Evolutionary conservation across 2,113 vertebrate species (phyloP), one percentile per base, ranked within the genome.

Genomic region (Eurypyga helias): DNA sequence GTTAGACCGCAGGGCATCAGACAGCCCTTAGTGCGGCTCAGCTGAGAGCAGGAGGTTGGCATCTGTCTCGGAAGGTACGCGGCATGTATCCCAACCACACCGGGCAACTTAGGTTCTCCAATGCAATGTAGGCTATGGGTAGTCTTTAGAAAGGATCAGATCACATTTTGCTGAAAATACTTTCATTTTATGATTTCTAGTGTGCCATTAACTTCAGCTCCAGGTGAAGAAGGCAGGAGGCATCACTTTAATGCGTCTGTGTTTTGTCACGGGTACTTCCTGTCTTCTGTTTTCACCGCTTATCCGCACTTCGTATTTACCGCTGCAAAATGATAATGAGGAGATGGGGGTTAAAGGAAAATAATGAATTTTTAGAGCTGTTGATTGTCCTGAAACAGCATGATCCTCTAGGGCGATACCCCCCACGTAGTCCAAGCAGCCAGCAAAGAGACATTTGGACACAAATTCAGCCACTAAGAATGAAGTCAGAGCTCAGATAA

Each of bases 401-500:
- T 64, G 86, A 89, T 83, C 41, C 93, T 96, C 87, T 85, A 94
- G 77, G 88, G 75, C 72, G 83, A 54, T 95, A 95, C 92, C 83
- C 69, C 79, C 88, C 58, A 87, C 83, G 75, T 80, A 75, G 90
- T 90, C 75, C 80, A 92, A 96, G 79, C 70, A 95, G 89, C 33
- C 89, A 95, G 91, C 25, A 94, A 94, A 95, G 93, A 96, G 81
- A 87, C 87, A 93, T 85, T 94, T 91, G 89, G 90, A 91, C 83
- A 34, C 38, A 94, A 89, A 87, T 58, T 96, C 94, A 96, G 88
- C 88, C 86, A 85, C 48, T 89, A 87, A 95, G 85, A 97, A 93
- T 97, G 96, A 97, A 98, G 80, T 97, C 86, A 97, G 95, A 89
- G 81, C 89, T 97, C 86, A 93, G 80, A 70, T 95, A 96, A 96